These are phyloP conservation scores for Reinhardtius hippoglossoides DNA, from an alignment of 2,113 vertebrate species.

Conservation along the genomic window DNA sequence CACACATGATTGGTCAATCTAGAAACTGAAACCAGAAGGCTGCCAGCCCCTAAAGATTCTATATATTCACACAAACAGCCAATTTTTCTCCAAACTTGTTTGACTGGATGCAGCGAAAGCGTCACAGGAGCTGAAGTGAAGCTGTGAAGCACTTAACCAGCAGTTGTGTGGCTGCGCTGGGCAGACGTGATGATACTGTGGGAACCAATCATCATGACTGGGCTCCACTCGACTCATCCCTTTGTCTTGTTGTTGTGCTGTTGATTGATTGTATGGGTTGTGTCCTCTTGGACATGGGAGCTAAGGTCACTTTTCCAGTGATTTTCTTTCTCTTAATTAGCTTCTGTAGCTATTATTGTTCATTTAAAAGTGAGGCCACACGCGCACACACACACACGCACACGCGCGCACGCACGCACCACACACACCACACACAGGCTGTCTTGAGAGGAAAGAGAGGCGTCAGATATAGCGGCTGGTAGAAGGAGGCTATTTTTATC, in stretches of 20 bases:
- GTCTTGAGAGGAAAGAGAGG: background rate
- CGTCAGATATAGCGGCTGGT: background rate
- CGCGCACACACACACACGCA: background rate
- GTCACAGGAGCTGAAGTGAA: background rate
- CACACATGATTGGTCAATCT: too few species aligned
- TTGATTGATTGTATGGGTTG: background rate
- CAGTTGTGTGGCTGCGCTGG: too few species aligned
- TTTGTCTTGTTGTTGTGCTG: background rate
- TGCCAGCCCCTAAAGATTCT: too few species aligned
- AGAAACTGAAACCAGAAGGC: too few species aligned
- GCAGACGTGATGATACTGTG: too few species aligned
- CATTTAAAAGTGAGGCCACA: constrained; percentile 8
- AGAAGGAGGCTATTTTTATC: constrained; percentile 40
- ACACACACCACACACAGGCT: background rate
- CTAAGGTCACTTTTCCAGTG: constrained; percentile 6
- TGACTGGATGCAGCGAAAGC: background rate
- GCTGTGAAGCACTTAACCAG: too few species aligned
- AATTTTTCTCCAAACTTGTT: too few species aligned
- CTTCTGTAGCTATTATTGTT: background rate
- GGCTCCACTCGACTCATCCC: background rate
- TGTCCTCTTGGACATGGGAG: background rate
- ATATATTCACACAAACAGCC: too few species aligned
- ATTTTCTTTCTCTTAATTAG: constrained; percentile 8
- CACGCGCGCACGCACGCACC: background rate
- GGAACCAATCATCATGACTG: background rate